phyloP scores from a whole-genome alignment of 1,140 invertebrate genomes.

The Drosophila malerkotliana region DNA sequence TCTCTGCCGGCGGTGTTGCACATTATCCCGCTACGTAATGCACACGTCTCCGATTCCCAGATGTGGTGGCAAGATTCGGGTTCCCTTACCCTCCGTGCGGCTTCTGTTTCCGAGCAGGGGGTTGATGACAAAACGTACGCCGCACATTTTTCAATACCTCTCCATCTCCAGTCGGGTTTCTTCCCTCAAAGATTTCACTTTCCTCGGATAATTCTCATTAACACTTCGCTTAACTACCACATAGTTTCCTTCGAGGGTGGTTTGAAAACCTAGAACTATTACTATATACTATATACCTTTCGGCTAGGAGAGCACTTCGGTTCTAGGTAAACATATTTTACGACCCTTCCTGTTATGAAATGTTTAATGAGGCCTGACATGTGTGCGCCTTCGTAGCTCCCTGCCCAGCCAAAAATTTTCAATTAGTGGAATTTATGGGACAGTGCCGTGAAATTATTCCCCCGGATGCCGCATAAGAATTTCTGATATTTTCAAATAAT shows the following conservation, averaged over 20 bases:
- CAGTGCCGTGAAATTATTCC: constrained; percentile 34
- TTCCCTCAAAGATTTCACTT: constrained; percentile 49
- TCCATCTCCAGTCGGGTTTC: constrained; percentile 12
- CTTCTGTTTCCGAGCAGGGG: constrained; percentile 45
- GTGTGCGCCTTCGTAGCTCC: constrained; percentile 44
- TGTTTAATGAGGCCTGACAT: constrained; percentile 68
- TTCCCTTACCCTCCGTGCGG: neutral
- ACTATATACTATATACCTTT: constrained; percentile 44
- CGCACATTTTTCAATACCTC: constrained; percentile 66
- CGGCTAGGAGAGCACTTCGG: constrained; percentile 25
- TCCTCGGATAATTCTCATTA: constrained; percentile 54
- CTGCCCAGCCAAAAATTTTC: constrained; percentile 62
- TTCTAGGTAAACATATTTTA: constrained; percentile 60
- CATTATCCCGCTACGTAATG: constrained; percentile 74
- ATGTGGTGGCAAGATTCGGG: constrained; percentile 37
- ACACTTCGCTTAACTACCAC: constrained; percentile 65
- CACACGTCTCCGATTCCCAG: constrained; percentile 74
- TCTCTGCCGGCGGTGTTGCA: constrained; percentile 55
- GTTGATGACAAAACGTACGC: constrained; percentile 69
- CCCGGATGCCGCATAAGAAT: constrained; percentile 9
- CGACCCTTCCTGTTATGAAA: constrained; percentile 61
- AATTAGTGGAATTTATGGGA: constrained; percentile 73
- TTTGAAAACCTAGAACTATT: constrained; percentile 29
- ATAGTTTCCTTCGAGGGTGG: constrained; percentile 54
- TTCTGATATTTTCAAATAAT: constrained; percentile 39